phyloP scores from a whole-genome alignment of 2,888 invertebrate species.

The Tenthredo scrophulariae region DNA sequence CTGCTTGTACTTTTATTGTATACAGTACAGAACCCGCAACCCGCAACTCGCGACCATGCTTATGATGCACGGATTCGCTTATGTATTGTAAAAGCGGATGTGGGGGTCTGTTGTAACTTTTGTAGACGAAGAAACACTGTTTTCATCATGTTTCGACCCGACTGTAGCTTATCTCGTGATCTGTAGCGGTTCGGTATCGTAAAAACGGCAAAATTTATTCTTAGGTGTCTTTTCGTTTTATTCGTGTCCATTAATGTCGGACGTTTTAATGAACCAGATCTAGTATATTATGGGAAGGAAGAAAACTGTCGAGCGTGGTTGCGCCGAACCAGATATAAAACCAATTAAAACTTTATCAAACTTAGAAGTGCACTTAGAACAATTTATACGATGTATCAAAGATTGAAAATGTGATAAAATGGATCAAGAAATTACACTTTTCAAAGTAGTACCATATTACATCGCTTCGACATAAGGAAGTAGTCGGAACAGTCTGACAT shows the following conservation, averaged over 20 bases:
- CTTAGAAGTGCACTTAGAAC: not conserved
- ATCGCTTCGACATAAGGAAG: not conserved
- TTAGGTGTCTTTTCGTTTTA: not conserved
- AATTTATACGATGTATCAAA: not conserved
- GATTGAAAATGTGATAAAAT: not conserved
- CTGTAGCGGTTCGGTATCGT: not conserved
- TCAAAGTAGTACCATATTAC: not conserved
- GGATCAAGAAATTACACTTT: not conserved
- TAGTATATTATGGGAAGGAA: not conserved
- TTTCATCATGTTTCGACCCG: not conserved
- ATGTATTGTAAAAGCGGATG: conserved; percentile 15
- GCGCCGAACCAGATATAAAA: not conserved
- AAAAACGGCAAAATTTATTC: not conserved
- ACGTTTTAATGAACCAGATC: not conserved
- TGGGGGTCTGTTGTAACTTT: conserved; percentile 10
- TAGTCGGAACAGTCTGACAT: not conserved
- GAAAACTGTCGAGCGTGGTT: conserved; percentile 2
- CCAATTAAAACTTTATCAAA: conserved; percentile 34
- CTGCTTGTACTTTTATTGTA: conserved; percentile 20
- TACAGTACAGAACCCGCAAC: not conserved
- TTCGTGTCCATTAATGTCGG: not conserved
- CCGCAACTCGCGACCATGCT: too few relatives aligned
- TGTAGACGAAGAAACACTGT: not conserved
- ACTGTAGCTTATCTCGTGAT: not conserved
- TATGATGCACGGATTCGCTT: not conserved